Base-by-base conservation (phyloP, 2,113 vertebrate species). In the Acanthochromis polyacanthus region DNA sequence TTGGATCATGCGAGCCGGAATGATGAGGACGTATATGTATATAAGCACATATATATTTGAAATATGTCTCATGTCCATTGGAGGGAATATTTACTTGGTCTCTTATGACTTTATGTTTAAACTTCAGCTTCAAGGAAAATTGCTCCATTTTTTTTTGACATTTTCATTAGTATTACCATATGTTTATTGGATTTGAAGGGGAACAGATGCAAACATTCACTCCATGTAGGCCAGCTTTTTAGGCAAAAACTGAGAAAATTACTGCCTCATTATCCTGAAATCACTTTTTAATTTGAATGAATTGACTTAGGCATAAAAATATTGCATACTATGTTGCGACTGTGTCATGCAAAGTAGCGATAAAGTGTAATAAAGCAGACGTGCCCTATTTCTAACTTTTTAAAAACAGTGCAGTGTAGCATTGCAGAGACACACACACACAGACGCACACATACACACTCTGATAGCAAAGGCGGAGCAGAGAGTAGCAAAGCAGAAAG, bases 201-300 rank as follows among this genome's bases (percentile, higher is more conserved):
- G 61, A 84, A 48, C 72, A 70, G 70, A 88, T 80, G 75, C 66
- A 73, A 85, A 85, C 75, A 22, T 62, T 80, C 76, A 32, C 63
- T 80, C 55, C 12, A 36, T 46, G 67, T 58, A 61, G 78, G 71
- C 61, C 58, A 52, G 56, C 69, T 80, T 75, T 86, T 71, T 17
- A 55, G 75, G 90, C 73, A 60, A 82, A 85, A 91, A 72, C 45
- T 5, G 69, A 61, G 69, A 81, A 78, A 78, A 84, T 82, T 22
- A 87, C 65, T 25, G 66, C 81, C 83, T 88, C 89, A 89, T 93
- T 92, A 93, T 91, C 88, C 78, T 81, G 78, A 88, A 86, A 91
- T 91, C 90, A 85, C 81, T 78, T 88, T 91, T 91, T 82, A 82
- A 89, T 92, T 89, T 88, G 75, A 91, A 91, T 76, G 80, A 89